Evolutionary conservation across 2,888 invertebrate genomes (phyloP).

Genomic region (Eristalinus aeneus): DNA sequence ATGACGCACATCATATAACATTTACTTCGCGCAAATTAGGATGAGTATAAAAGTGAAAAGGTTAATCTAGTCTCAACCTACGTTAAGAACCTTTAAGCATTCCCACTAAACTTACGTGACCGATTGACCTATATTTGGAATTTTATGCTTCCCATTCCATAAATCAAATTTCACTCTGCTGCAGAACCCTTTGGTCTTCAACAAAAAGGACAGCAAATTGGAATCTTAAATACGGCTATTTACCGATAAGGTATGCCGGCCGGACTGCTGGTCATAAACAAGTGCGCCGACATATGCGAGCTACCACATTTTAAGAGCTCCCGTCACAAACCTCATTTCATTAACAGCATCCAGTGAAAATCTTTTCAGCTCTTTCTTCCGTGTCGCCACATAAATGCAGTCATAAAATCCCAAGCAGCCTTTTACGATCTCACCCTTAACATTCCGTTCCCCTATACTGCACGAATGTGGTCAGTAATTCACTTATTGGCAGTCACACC

Average conservation of each 20-base stretch:
- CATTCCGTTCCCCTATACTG: background rate
- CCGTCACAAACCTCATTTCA: background rate
- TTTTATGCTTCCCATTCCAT: no score
- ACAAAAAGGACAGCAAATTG: no score
- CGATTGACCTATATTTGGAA: no score
- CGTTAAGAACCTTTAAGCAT: no score
- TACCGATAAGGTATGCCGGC: background rate
- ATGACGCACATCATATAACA: no score
- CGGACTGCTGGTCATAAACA: background rate
- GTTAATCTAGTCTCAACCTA: no score
- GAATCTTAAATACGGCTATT: no score
- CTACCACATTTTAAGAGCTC: background rate
- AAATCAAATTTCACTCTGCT: no score
- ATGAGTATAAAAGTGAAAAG: no score
- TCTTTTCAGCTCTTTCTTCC: background rate
- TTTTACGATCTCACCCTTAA: background rate
- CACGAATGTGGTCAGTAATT: background rate
- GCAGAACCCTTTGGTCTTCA: no score
- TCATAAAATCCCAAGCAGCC: background rate
- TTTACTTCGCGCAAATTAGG: no score
- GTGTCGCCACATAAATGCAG: background rate
- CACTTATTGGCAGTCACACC: background rate
- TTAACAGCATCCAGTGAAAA: background rate
- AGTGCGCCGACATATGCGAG: background rate
- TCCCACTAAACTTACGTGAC: no score